Evolutionary conservation across 2,113 vertebrate species (phyloP).

Genomic region (Heterochromis multidens): DNA sequence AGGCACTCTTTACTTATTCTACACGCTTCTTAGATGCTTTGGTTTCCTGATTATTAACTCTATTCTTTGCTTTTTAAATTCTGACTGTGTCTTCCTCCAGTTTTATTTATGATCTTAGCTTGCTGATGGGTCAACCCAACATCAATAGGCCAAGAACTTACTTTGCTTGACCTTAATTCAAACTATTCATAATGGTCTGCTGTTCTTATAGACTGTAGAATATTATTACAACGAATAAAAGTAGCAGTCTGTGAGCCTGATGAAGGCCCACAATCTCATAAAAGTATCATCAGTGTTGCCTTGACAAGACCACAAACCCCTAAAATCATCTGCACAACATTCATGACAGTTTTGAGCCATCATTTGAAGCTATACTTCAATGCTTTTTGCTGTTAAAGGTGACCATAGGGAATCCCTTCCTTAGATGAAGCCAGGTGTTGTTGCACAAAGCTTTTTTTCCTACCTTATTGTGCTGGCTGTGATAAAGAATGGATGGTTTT

Average conservation of each 20-base stretch:
- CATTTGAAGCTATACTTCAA: not conserved
- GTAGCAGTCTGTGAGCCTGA: not conserved
- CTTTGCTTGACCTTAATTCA: not conserved
- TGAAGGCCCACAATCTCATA: not conserved
- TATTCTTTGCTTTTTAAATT: not conserved
- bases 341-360: not conserved
- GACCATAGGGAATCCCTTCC: not conserved
- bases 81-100: not conserved
- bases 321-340: not conserved
- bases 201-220: not conserved
- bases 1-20: not conserved
- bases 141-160: not conserved
- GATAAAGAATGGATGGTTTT: not conserved
- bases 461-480: not conserved
- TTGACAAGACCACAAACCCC: not conserved
- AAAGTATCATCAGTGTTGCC: not conserved
- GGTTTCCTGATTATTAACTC: not conserved
- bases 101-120: not conserved
- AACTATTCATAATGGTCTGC: not conserved
- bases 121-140: not conserved
- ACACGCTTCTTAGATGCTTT: not conserved
- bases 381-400: not conserved
- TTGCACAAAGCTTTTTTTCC: not conserved
- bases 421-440: not conserved
- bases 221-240: not conserved